These are phyloP conservation scores for Chrysochloris asiatica DNA, from an alignment of 2,113 vertebrate species.

Conservation along the genomic window DNA sequence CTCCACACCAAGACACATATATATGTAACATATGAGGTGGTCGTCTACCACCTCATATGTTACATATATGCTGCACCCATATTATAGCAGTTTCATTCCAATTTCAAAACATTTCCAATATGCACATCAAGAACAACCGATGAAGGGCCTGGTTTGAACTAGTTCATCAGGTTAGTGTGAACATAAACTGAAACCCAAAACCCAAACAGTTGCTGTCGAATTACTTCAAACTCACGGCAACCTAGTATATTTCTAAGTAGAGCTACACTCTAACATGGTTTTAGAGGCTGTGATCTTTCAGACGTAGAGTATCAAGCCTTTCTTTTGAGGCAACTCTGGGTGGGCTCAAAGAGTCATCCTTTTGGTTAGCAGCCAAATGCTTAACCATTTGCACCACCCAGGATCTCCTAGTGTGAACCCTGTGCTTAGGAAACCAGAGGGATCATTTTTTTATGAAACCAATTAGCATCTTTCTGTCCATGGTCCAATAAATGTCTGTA, in stretches of 20 bases:
- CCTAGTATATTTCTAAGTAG: background rate
- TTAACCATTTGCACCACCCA: no score
- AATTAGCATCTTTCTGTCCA: background rate
- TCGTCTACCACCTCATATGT: background rate
- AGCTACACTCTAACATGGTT: background rate
- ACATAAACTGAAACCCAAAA: no score
- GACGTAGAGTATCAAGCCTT: no score
- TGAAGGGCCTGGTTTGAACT: background rate
- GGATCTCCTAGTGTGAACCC: background rate
- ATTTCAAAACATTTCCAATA: slow-evolving; percentile 31
- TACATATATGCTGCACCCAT: no score
- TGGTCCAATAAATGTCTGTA: background rate
- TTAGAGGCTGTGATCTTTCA: background rate
- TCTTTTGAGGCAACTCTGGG: no score
- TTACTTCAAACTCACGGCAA: background rate
- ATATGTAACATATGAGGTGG: no score
- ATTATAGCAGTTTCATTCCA: background rate
- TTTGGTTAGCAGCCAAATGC: no score
- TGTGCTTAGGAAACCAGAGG: background rate
- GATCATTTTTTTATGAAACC: slow-evolving; percentile 24
- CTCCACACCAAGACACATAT: no score
- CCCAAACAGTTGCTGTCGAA: background rate
- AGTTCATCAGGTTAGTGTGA: background rate
- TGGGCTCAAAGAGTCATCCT: no score
- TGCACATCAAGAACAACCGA: background rate